Conservation (phyloP, 2,888 invertebrate species). For the Cepaea hortensis region DNA sequence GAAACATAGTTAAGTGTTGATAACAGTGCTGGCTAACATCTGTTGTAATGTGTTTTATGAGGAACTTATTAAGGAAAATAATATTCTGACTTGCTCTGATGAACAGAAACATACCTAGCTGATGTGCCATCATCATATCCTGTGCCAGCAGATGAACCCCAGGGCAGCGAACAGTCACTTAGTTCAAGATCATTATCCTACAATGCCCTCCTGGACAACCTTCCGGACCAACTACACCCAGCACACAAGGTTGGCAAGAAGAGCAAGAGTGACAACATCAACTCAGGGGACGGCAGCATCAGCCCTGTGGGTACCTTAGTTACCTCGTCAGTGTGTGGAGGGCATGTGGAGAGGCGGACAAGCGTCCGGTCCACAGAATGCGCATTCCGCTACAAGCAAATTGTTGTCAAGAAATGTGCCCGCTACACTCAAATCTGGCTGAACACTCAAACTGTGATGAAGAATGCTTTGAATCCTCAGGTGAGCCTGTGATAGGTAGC, state of each 20-base stretch:
- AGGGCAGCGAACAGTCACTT: constrained; percentile 55
- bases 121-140: constrained; percentile 61
- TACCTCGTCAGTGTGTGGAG: constrained; percentile 53
- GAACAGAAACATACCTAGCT: constrained; percentile 57
- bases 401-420: constrained; percentile 78
- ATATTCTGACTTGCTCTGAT: constrained; percentile 18
- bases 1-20: too few relatives aligned
- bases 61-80: too few relatives aligned
- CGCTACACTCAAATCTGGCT: constrained; percentile 81
- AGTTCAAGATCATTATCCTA: constrained; percentile 71
- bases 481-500: constrained; percentile 73
- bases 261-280: constrained; percentile 26
- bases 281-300: background rate
- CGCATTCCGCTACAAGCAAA: constrained; percentile 78
- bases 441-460: constrained; percentile 79
- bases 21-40: constrained; percentile 4
- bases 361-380: constrained; percentile 76
- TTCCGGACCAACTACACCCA: constrained; percentile 67
- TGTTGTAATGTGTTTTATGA: too few relatives aligned
- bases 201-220: constrained; percentile 64
- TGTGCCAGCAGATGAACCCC: constrained; percentile 57
- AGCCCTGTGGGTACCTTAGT: background rate
- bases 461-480: constrained; percentile 81
- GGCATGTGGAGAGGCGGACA: constrained; percentile 66
- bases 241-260: constrained; percentile 54